Evolutionary conservation across 2,888 invertebrate genomes (phyloP).

Genomic region (Odontomyia ornata): DNA sequence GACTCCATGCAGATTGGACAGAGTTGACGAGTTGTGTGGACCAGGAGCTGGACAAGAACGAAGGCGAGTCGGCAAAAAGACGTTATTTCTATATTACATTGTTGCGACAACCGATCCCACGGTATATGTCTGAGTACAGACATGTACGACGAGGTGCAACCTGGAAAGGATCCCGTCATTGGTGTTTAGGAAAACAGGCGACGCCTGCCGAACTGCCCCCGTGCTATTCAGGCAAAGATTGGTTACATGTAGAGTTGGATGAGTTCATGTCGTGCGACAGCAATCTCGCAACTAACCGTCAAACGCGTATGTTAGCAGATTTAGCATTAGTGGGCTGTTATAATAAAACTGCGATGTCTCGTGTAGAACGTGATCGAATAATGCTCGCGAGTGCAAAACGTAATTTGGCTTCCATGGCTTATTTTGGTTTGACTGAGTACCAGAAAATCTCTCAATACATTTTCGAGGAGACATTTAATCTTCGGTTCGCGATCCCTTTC

Average conservation of each 20-base stretch:
- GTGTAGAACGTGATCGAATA: constrained; percentile 79
- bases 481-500: constrained; percentile 88
- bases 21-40: constrained; percentile 94
- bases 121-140: constrained; percentile 94
- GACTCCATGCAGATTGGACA: constrained; percentile 98
- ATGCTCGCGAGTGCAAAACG: constrained; percentile 95
- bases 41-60: constrained; percentile 88
- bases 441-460: constrained; percentile 94
- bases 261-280: constrained; percentile 91
- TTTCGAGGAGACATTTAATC: constrained; percentile 92
- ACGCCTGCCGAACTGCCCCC: constrained; percentile 84
- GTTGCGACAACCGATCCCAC: constrained; percentile 89
- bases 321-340: constrained; percentile 95
- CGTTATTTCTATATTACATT: constrained; percentile 97
- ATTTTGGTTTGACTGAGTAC: constrained; percentile 95
- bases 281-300: constrained; percentile 95
- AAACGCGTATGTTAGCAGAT: constrained; percentile 98
- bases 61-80: constrained; percentile 81
- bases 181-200: constrained; percentile 79
- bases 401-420: constrained; percentile 94
- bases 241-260: constrained; percentile 88
- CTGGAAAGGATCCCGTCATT: constrained; percentile 86
- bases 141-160: constrained; percentile 97
- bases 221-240: constrained; percentile 81
- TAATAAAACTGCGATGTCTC: constrained; percentile 80